Percentiles rank a stretch among this genome's conserved stretches.
phyloP scores from a whole-genome alignment of 2,888 invertebrate species.

The Macrosoma leucophasiata region DNA sequence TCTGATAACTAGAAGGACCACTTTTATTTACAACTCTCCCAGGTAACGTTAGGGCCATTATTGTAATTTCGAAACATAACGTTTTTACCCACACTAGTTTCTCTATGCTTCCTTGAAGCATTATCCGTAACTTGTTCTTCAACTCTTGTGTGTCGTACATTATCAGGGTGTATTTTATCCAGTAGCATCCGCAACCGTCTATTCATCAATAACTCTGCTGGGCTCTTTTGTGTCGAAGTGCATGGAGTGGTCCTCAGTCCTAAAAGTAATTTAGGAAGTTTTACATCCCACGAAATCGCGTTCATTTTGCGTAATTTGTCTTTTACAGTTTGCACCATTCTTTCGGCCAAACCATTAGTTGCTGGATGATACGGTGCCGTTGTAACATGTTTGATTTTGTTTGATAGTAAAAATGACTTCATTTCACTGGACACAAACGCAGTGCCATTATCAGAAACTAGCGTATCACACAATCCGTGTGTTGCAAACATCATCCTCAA shows the following conservation, averaged over 20 bases:
- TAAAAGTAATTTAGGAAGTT: slow-evolving; percentile 18
- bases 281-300: slow-evolving; percentile 14
- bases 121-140: slow-evolving; percentile 12
- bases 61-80: too few species aligned
- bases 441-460: slow-evolving; percentile 13
- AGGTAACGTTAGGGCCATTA: too few species aligned
- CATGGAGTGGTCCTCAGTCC: slow-evolving; percentile 14
- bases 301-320: slow-evolving; percentile 13
- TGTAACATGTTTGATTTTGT: slow-evolving; percentile 16
- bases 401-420: slow-evolving; percentile 15
- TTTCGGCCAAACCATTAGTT: slow-evolving; percentile 21
- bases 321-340: slow-evolving; percentile 23
- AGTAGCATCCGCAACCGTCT: slow-evolving; percentile 16
- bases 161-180: slow-evolving; percentile 14
- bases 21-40: too few species aligned
- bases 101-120: slow-evolving; percentile 7
- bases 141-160: slow-evolving; percentile 3
- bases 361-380: slow-evolving; percentile 21
- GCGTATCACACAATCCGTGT: slow-evolving; percentile 15
- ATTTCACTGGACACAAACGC: slow-evolving; percentile 19
- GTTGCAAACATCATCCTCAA: slow-evolving; percentile 11
- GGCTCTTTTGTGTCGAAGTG: slow-evolving; percentile 17
- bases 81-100: slow-evolving; percentile 11
- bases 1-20: too few species aligned
- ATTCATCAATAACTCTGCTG: slow-evolving; percentile 19